Evolutionary conservation across 2,888 invertebrate species (phyloP).

Genomic region (Acrocera orbiculus): DNA sequence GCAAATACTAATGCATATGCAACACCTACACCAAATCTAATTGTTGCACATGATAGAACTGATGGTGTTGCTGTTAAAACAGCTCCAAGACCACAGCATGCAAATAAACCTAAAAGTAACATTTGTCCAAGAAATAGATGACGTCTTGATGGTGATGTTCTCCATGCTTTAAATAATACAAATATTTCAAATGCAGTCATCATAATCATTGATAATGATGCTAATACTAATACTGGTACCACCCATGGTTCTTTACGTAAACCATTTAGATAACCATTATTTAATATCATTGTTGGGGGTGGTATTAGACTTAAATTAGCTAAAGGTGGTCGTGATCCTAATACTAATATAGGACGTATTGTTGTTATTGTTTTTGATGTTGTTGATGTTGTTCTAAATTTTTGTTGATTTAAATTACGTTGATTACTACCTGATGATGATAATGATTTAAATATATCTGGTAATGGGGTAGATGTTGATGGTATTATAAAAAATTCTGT

Average conservation of each 20-base stretch:
- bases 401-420: too few relatives aligned
- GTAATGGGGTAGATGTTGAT: slow-evolving; percentile 34
- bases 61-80: slow-evolving; percentile 63
- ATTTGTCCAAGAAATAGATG: slow-evolving; percentile 78
- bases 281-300: slow-evolving; percentile 23
- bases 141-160: slow-evolving; percentile 64
- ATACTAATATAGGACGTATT: slow-evolving; percentile 19
- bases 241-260: slow-evolving; percentile 74
- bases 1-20: slow-evolving; percentile 77
- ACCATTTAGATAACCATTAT: slow-evolving; percentile 25
- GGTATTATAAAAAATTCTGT: slow-evolving; percentile 72
- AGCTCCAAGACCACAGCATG: slow-evolving; percentile 63
- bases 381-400: slow-evolving; percentile 21
- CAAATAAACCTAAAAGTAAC: slow-evolving; percentile 64
- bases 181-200: slow-evolving; percentile 80
- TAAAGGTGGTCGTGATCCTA: slow-evolving; percentile 15
- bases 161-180: slow-evolving; percentile 69
- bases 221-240: slow-evolving; percentile 68
- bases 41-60: slow-evolving; percentile 60
- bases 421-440: slow-evolving; percentile 23
- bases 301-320: slow-evolving; percentile 15
- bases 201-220: slow-evolving; percentile 65
- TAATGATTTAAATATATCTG: too few relatives aligned
- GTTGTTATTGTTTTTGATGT: slow-evolving; percentile 16
- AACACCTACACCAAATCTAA: slow-evolving; percentile 65